Conservation (phyloP, 2,888 invertebrate species). For the Phrixothrix hirtus region DNA sequence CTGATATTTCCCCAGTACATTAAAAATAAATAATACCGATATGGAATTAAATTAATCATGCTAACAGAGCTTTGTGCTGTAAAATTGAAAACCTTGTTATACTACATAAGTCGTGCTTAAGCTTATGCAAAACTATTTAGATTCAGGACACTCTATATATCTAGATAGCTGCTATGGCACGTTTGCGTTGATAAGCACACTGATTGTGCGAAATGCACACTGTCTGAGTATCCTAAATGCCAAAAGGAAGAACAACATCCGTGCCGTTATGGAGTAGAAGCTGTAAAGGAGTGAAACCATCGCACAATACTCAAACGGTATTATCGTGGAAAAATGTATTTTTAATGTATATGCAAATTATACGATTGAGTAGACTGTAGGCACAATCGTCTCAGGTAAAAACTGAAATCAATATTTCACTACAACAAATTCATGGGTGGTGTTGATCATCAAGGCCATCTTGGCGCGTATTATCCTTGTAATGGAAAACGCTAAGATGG, state of each 20-base stretch:
- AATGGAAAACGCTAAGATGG: too few relatives aligned
- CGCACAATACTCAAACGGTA: slow-evolving; percentile 19
- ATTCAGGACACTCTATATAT: not conserved
- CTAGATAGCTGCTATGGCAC: not conserved
- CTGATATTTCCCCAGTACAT: not conserved
- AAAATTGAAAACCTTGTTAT: not conserved
- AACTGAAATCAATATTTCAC: not conserved
- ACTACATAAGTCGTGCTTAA: too few relatives aligned
- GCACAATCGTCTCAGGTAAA: not conserved
- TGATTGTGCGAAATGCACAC: not conserved
- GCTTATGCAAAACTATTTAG: too few relatives aligned
- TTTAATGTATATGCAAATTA: slow-evolving; percentile 33
- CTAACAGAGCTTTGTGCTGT: not conserved
- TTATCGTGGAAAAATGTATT: slow-evolving; percentile 42
- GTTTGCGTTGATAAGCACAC: not conserved
- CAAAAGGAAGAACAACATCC: not conserved
- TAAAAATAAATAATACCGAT: too few relatives aligned
- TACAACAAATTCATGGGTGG: not conserved
- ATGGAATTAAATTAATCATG: not conserved
- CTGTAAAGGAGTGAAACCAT: not conserved
- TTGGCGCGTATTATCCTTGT: not conserved
- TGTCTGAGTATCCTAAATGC: not conserved
- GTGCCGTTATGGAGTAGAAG: not conserved
- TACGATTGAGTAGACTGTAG: too few relatives aligned
- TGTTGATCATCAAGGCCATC: not conserved